Evolutionary conservation across 2,797 vertebrate genomes (phyloP), one percentile per base, ranked within the genome.

Genomic region (Darevskia mixta): DNA sequence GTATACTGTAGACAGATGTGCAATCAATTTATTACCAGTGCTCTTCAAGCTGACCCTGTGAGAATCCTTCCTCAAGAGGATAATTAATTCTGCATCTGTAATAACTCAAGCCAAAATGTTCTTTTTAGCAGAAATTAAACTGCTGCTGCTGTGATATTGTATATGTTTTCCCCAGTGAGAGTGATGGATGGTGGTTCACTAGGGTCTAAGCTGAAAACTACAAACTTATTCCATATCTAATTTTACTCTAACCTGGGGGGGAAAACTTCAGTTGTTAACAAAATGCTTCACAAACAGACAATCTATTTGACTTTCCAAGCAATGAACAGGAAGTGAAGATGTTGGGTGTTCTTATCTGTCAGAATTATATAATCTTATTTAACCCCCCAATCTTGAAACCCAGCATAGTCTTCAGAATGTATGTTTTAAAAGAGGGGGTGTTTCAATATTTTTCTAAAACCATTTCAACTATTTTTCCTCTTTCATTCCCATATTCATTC

Each of bases 31-130:
- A 86, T 93, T 82, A 85, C 71, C 25, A 64, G 2, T 73, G 91
- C 85, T 55, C 35, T 3, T 45, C 38, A 6, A 85, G 86, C 1
- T 77, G 76, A 83, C 80, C 87, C 91, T 4, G 35, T 27, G 81
- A 90, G 83, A 87, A 86, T 77, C 49, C 41, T 1, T 92, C 78
- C 84, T 90, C 29, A 32, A 8, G 10, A 20, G 87, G 29, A 90
- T 79, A 88, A 94, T 41, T 79, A 88, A 92, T 73, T 94, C 85
- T 81, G 82, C 32, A 83, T 89, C 73, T 55, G 5, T 78, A 71
- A 87, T 27, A 89, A 83, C 66, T 94, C 92, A 93, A 73, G 43
- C 80, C 90, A 91, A 86, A 90, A 85, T 32, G 58, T 87, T 45
- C 61, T 75, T 71, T 55, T 86, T 10, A 83, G 61, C 72, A 84